Evolutionary conservation across 2,888 invertebrate genomes (phyloP), one percentile per base, ranked within the genome.

Genomic region (Pammene fasciana): DNA sequence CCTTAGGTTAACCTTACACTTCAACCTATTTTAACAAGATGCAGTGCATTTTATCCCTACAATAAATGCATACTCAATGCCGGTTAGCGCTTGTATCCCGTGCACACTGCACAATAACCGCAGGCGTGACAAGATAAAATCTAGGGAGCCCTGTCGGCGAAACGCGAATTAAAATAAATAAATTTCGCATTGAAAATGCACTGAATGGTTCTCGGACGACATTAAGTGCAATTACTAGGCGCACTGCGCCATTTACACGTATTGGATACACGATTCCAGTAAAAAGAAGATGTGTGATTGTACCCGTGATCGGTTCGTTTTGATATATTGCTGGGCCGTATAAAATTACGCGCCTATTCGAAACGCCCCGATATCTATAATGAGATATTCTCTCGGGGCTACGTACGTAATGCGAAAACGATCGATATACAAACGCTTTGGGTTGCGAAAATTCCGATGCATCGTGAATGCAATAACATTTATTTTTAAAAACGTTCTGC

Each of bases 61-160:
- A 82, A 84, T 80, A 84, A 85, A 87, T 85, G 79, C 81, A 77
- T 68, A 68, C 68, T 74, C 77, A 55, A 76, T 78, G 80, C 78
- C 82, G 76, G 82, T 86, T 85, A 85, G 65, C 48, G 52, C 70
- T 65, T 54, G 68, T 72, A 55, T 62, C 64, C 68, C 46, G 70
- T 68, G 62, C 74, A 73, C 73, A 73, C 68, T 68, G 62, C 74
- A 73, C 73, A 73, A 72, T 73, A 70, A 86, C 84, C 83, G 80
- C 81, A 85, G 87, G 86, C 90, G 90, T 90, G 90, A 91, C 90
- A 85, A 87, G 90, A 91, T 90, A 89, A 85, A 82, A 91, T 91
- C 89, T 86, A 82, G 82, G 81, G 84, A 84, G 82, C 85, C 79
- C 78, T 80, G 81, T 81, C 84, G 82, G 85, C 82, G 80, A 83